Conservation (phyloP, 2,797 vertebrate species). For the Rhadinocentrus ornatus region DNA sequence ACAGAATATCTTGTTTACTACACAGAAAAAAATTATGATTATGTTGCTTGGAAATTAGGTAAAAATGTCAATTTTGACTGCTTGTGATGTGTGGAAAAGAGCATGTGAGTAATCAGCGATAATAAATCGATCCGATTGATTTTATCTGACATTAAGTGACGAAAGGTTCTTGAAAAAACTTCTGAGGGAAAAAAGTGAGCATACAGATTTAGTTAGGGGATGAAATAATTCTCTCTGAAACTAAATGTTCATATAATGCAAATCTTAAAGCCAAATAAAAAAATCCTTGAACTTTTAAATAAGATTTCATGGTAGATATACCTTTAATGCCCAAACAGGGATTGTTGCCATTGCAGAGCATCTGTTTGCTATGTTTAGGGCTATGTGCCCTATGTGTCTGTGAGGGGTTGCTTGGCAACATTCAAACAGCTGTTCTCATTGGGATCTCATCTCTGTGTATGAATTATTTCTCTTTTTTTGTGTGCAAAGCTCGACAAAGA, state of each 20-base stretch:
- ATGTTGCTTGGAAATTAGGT: neutral
- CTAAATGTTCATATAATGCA: slow-evolving; percentile 14
- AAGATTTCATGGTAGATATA: slow-evolving; percentile 53
- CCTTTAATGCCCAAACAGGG: slow-evolving; percentile 44
- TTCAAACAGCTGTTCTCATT: slow-evolving; percentile 67
- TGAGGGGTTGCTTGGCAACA: slow-evolving; percentile 69
- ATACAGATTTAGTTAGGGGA: neutral
- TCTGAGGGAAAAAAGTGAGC: neutral
- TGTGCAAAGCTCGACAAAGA: slow-evolving; percentile 57
- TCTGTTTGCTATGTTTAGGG: slow-evolving; percentile 62
- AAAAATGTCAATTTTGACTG: neutral
- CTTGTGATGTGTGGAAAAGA: neutral
- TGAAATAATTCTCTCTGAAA: slow-evolving; percentile 2
- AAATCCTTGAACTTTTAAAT: slow-evolving; percentile 57
- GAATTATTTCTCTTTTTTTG: slow-evolving; percentile 10
- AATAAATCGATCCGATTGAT: neutral
- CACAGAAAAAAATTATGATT: neutral
- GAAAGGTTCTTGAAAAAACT: neutral
- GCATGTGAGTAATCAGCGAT: no score
- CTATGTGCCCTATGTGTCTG: slow-evolving; percentile 60
- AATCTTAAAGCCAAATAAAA: slow-evolving; percentile 24
- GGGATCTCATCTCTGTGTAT: slow-evolving; percentile 44
- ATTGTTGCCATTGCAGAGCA: slow-evolving; percentile 63
- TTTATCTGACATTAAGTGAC: neutral
- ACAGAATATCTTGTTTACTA: neutral